Evolutionary conservation across 2,797 vertebrate species (phyloP).

Genomic region (Crypturellus tataupa): DNA sequence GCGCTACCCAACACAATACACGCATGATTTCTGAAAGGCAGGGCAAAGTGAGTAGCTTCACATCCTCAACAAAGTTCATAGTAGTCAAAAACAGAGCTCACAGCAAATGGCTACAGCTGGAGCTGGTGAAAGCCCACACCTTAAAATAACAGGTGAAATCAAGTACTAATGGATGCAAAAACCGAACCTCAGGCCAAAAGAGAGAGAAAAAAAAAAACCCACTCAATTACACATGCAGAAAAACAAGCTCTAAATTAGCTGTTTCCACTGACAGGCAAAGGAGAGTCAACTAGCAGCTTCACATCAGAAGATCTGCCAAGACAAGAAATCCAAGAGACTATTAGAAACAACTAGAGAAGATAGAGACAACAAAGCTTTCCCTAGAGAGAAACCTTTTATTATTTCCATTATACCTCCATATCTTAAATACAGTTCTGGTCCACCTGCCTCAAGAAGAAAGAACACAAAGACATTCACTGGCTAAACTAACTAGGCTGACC

Average conservation of each 20-base stretch:
- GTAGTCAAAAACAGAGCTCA: not conserved
- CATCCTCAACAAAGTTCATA: not conserved
- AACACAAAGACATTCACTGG: not conserved
- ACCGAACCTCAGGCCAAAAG: not conserved
- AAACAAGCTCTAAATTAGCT: not conserved
- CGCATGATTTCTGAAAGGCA: fast-evolving
- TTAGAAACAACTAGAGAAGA: not conserved
- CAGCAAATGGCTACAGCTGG: not conserved
- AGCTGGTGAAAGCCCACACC: not conserved
- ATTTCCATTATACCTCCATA: not conserved
- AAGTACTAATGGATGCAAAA: not conserved
- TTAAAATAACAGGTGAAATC: not conserved
- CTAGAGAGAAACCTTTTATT: not conserved
- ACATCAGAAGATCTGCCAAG: not conserved
- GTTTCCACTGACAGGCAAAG: not conserved
- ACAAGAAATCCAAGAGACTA: not conserved
- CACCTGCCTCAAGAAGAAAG: not conserved
- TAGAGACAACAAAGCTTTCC: not conserved
- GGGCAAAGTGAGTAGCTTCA: not conserved
- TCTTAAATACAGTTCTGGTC: not conserved
- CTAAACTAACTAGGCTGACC: not conserved
- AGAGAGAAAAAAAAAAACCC: not conserved
- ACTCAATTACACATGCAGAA: not conserved
- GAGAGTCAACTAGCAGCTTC: not conserved
- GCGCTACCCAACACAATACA: fast-evolving